Percentiles rank a stretch among this genome's conserved stretches.
These are phyloP conservation scores for Coelinius sp. DNA, from an alignment of 2,888 invertebrate species.

Conservation along the genomic window DNA sequence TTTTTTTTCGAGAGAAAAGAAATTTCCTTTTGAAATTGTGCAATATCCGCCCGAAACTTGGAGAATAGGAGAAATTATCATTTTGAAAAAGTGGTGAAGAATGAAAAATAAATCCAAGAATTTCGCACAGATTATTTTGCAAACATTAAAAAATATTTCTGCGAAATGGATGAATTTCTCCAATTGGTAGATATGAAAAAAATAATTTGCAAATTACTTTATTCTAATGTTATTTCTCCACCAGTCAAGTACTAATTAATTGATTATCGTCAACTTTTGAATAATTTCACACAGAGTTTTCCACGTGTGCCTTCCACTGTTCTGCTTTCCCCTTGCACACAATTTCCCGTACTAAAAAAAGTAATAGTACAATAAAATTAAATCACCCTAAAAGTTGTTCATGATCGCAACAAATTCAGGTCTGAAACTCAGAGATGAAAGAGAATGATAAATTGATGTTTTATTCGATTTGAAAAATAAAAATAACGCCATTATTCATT, in stretches of 20 bases:
- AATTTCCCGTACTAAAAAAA: conserved; percentile 29
- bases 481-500: conserved; percentile 67
- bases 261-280: conserved; percentile 11
- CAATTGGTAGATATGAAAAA: neutral
- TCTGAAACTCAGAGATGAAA: conserved; percentile 63
- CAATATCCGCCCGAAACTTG: conserved; percentile 21
- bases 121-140: neutral
- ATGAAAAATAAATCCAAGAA: neutral
- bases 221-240: neutral
- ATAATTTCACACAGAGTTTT: conserved; percentile 19
- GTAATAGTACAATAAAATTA: conserved; percentile 52
- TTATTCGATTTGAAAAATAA: conserved; percentile 50
- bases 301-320: conserved; percentile 55
- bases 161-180: neutral
- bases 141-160: neutral
- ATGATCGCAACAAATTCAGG: conserved; percentile 65
- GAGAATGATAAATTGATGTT: conserved; percentile 53
- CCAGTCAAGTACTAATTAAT: conserved; percentile 12
- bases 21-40: conserved; percentile 1
- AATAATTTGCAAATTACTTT: neutral
- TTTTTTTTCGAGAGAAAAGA: neutral
- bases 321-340: conserved; percentile 49
- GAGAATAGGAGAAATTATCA: neutral
- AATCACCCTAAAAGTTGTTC: conserved; percentile 58
- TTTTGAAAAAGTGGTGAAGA: conserved; percentile 18